A percentile compares a stretch with the other conserved stretches of the same genome.
These are phyloP conservation scores for Procambarus virginalis DNA, from an alignment of 1,140 invertebrate genomes.

Conservation along the genomic window DNA sequence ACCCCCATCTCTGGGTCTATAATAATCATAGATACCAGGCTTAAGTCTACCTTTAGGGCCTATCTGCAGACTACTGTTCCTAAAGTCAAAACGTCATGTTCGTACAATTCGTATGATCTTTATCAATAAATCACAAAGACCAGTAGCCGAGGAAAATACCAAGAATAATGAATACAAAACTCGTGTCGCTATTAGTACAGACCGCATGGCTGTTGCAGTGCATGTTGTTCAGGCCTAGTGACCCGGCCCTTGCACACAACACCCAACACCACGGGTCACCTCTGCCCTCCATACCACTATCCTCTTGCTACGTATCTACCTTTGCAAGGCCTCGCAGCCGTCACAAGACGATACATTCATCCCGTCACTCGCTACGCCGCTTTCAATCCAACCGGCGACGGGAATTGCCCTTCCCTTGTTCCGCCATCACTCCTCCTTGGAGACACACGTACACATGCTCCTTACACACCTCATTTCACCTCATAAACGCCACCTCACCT, in stretches of 20 bases:
- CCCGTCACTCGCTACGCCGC: not conserved
- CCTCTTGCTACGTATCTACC: not conserved
- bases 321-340: not conserved
- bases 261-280: not conserved
- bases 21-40: too few relatives aligned
- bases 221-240: not conserved
- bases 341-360: not conserved
- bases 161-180: too few relatives aligned
- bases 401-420: not conserved
- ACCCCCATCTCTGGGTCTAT: too few relatives aligned
- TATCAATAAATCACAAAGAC: too few relatives aligned
- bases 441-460: not conserved
- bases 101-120: too few relatives aligned
- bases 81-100: too few relatives aligned
- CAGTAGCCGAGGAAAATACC: too few relatives aligned
- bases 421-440: not conserved
- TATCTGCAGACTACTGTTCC: too few relatives aligned
- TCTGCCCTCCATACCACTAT: not conserved
- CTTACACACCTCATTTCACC: not conserved
- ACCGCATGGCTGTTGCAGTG: not conserved
- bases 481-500: conserved; percentile 79
- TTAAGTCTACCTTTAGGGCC: too few relatives aligned
- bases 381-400: not conserved
- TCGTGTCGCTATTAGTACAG: too few relatives aligned
- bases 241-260: not conserved